Evolutionary conservation across 2,113 vertebrate genomes (phyloP).

Genomic region (Passer domesticus): DNA sequence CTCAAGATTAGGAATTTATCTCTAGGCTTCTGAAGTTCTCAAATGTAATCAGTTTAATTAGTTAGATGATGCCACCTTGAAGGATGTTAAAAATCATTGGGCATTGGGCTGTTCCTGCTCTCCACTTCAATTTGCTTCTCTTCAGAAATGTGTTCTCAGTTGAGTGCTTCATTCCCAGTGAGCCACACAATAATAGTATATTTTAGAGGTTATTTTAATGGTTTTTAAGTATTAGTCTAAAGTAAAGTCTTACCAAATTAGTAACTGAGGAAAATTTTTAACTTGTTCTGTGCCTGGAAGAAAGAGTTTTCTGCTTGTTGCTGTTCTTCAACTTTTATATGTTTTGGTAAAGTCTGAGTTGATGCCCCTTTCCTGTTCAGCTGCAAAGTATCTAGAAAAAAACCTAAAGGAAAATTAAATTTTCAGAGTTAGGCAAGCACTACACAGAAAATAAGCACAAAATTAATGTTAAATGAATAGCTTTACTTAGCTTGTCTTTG

Average conservation of each 20-base stretch:
- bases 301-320: not conserved
- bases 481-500: not conserved
- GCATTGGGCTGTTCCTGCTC: not conserved
- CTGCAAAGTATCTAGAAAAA: not conserved
- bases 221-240: not conserved
- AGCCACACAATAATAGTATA: not conserved
- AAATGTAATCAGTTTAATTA: constrained; percentile 63
- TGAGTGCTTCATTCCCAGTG: not conserved
- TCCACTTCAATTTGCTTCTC: constrained; percentile 2
- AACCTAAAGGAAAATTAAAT: not conserved
- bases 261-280: not conserved
- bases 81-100: constrained; percentile 43
- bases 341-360: not conserved
- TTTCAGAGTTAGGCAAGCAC: not conserved
- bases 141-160: not conserved
- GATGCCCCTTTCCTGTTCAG: not conserved
- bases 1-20: constrained; percentile 60
- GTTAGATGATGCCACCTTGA: constrained; percentile 42
- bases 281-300: not conserved
- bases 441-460: not conserved
- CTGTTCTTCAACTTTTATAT: not conserved
- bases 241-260: not conserved
- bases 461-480: not conserved
- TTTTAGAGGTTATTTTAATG: constrained; percentile 2
- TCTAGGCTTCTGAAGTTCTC: constrained; percentile 15